Conservation (phyloP, 2,113 vertebrate genomes). For the Spheniscus mendiculus region DNA sequence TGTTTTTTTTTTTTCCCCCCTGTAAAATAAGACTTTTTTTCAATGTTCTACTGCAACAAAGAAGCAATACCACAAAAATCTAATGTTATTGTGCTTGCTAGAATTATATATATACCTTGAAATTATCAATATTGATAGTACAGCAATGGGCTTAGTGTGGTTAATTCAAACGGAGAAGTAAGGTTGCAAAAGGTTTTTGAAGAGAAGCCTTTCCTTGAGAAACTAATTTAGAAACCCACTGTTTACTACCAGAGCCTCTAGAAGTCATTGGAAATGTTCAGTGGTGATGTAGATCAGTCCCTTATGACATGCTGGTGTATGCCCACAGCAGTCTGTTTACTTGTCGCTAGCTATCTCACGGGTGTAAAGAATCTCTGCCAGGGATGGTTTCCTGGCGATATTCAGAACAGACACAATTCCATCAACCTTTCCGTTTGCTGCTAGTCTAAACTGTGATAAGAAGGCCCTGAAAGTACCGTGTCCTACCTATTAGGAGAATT, state of each 20-base stretch:
- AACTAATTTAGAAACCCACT: neutral
- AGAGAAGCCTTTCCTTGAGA: neutral
- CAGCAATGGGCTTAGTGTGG: neutral
- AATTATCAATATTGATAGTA: neutral
- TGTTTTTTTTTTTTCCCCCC: rapidly evolving
- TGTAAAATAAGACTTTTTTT: neutral
- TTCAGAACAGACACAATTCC: neutral
- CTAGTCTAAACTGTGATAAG: neutral
- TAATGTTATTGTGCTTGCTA: neutral
- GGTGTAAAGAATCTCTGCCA: neutral
- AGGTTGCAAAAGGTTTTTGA: neutral
- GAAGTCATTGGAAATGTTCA: neutral
- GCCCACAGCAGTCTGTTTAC: neutral
- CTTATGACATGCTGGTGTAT: neutral
- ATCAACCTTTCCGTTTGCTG: neutral
- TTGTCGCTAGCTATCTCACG: neutral
- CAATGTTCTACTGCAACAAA: neutral
- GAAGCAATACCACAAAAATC: neutral
- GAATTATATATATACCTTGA: neutral
- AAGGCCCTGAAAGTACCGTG: neutral
- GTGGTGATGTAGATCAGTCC: neutral
- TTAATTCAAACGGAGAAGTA: neutral
- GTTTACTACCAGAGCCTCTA: neutral
- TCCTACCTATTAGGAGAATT: neutral
- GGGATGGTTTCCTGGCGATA: neutral